phyloP scores from a whole-genome alignment of 1,140 invertebrate species.

The Eumaeus atala region DNA sequence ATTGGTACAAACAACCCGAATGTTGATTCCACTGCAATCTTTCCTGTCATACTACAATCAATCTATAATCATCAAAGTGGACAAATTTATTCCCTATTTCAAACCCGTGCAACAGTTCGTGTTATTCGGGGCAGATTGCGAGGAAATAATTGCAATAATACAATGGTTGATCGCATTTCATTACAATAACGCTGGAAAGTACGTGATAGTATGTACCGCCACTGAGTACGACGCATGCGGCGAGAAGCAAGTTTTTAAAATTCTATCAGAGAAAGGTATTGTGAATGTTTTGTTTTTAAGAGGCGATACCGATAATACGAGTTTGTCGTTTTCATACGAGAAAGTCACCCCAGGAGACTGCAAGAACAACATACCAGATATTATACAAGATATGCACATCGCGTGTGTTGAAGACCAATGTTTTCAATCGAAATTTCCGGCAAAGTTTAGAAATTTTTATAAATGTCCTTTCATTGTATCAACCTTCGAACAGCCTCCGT shows the following conservation, averaged over 20 bases:
- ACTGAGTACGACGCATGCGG: constrained; percentile 30
- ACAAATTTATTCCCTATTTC: constrained; percentile 27
- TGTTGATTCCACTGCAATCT: constrained; percentile 25
- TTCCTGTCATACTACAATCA: constrained; percentile 40
- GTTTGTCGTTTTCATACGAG: constrained; percentile 31
- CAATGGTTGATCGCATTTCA: constrained; percentile 29
- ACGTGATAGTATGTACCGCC: constrained; percentile 37
- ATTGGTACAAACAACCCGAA: constrained; percentile 30
- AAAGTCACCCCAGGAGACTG: constrained; percentile 37
- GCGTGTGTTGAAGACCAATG: constrained; percentile 33
- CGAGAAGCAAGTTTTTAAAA: constrained; percentile 35
- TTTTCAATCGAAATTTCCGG: constrained; percentile 33
- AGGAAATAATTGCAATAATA: constrained; percentile 34
- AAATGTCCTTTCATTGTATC: constrained; percentile 40
- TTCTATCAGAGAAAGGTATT: constrained; percentile 27
- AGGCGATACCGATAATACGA: constrained; percentile 19
- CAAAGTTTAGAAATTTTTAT: constrained; percentile 38
- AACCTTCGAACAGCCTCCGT: constrained; percentile 47
- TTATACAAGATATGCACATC: constrained; percentile 19
- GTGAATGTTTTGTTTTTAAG: constrained; percentile 39
- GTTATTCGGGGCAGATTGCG: constrained; percentile 35
- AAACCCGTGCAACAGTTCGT: constrained; percentile 36
- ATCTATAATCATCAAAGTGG: constrained; percentile 32
- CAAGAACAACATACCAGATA: constrained; percentile 26
- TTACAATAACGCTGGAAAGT: constrained; percentile 42